These are phyloP conservation scores for Calcarius lapponicus DNA, from an alignment of 2,797 vertebrate genomes.

Conservation along the genomic window DNA sequence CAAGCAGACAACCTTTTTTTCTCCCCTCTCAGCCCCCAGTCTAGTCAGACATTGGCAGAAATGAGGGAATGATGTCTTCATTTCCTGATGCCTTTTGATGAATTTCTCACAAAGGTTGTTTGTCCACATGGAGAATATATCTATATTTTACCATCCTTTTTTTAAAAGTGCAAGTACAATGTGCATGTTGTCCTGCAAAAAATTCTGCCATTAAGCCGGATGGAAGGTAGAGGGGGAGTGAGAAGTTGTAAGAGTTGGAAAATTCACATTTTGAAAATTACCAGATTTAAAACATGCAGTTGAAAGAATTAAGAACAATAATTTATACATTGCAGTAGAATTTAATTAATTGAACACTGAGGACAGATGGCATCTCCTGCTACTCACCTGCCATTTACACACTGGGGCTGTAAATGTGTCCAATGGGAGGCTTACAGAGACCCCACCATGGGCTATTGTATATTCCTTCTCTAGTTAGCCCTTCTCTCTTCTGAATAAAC, in stretches of 20 bases:
- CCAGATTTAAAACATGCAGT: neutral
- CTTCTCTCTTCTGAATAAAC: neutral
- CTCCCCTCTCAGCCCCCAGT: accelerated
- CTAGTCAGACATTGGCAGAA: neutral
- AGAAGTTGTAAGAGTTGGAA: neutral
- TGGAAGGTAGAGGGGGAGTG: neutral
- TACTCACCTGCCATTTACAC: neutral
- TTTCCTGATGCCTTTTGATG: neutral
- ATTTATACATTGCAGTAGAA: neutral
- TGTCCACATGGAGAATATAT: neutral
- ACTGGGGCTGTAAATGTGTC: neutral
- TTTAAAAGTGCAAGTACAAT: neutral
- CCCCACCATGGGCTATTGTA: neutral
- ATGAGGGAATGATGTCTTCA: neutral
- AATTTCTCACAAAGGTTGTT: slow-evolving; percentile 19
- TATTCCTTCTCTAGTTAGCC: neutral
- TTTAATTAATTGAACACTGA: neutral
- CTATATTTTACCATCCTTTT: neutral
- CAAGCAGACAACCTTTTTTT: neutral
- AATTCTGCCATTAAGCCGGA: neutral
- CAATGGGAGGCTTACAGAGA: neutral
- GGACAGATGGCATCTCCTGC: neutral
- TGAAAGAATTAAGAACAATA: neutral
- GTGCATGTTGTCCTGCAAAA: neutral
- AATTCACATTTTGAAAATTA: neutral